Evolutionary conservation across 2,888 invertebrate species (phyloP), one percentile per base, ranked within the genome.

Genomic region (Melitaea athalia): DNA sequence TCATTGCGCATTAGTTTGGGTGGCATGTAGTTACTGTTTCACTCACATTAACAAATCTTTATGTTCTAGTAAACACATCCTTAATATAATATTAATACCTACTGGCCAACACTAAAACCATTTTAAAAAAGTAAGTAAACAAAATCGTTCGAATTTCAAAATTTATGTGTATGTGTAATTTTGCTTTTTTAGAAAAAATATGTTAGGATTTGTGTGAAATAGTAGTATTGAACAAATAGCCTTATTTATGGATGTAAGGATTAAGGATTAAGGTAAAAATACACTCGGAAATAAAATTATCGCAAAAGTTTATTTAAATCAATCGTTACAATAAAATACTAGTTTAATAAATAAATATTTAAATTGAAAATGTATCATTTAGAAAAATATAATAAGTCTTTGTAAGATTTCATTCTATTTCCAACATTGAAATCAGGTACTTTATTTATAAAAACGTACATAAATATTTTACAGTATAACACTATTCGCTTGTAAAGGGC

Each of bases 361-460:
- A 53, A 24, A 5, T 5, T 12, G 53, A 24, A 53, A 53, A 55
- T 55, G 53, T 57, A 57, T 57, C 11, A 38, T 57, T 57, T 57
- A 57, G 42, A 42, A 42, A 42, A 57, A 42, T 57, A 42, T 42
- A 15, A n/a, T 49, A 49, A 49, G 10, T 11, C 42, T 57, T 42
- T 42, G 3, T 57, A 15, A 42, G 17, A 38, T 15, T 42, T 42
- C n/a, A 33, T n/a, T 42, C 8, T 57, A 8, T 8, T 42, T 1
- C 33, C 53, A 55, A 55, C 53, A 7, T 24, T 57, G 57, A 17
- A 57, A 57, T 57, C 57, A 57, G 57, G 57, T 57, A 57, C 57
- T 15, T 57, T 10, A 57, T 42, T 57, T 38, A 38, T 38, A 52
- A 10, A 52, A 42, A 57, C 38, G 10, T 42, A 42, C 14, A 11